phyloP scores from a whole-genome alignment of 2,888 invertebrate genomes.

The Halocaridina rubra region DNA sequence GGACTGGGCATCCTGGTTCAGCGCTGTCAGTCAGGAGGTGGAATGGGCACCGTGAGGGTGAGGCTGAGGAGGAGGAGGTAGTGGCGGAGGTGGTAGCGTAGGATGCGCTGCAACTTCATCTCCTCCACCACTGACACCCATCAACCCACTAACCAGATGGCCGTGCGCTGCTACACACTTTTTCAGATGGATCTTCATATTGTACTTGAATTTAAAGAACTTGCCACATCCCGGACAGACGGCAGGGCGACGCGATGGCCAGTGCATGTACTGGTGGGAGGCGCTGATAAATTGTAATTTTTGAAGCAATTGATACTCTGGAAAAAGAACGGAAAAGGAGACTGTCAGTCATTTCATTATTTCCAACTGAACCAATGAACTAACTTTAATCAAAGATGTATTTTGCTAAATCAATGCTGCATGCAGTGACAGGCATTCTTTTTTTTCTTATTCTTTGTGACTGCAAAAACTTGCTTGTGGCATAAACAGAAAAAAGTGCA shows the following conservation, averaged over 20 bases:
- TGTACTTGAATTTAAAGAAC: conserved; percentile 64
- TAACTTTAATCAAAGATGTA: conserved; percentile 45
- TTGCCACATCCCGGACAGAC: conserved; percentile 64
- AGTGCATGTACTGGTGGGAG: conserved; percentile 64
- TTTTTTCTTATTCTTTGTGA: too few species aligned
- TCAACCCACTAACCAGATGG: conserved; percentile 49
- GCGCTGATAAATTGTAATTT: conserved; percentile 64
- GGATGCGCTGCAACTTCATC: conserved; percentile 45
- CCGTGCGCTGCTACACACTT: conserved; percentile 60
- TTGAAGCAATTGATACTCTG: conserved; percentile 64
- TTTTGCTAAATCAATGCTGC: conserved; percentile 52
- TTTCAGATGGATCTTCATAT: conserved; percentile 64
- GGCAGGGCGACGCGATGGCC: conserved; percentile 63
- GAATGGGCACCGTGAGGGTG: conserved; percentile 60
- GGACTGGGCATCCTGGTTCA: conserved; percentile 56
- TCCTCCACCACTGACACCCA: conserved; percentile 44
- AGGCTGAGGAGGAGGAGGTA: conserved; percentile 43
- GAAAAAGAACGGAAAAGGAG: conserved; percentile 64
- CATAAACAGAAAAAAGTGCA: conserved; percentile 19
- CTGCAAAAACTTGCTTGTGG: conserved; percentile 41
- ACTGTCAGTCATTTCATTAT: conserved; percentile 61
- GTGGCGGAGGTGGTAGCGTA: conserved; percentile 42
- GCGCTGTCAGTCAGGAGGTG: conserved; percentile 60
- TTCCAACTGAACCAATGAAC: conserved; percentile 55
- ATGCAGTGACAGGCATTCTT: conserved; percentile 58